phyloP scores from a whole-genome alignment of 2,888 invertebrate genomes.

The Malthinus flaveolus region DNA sequence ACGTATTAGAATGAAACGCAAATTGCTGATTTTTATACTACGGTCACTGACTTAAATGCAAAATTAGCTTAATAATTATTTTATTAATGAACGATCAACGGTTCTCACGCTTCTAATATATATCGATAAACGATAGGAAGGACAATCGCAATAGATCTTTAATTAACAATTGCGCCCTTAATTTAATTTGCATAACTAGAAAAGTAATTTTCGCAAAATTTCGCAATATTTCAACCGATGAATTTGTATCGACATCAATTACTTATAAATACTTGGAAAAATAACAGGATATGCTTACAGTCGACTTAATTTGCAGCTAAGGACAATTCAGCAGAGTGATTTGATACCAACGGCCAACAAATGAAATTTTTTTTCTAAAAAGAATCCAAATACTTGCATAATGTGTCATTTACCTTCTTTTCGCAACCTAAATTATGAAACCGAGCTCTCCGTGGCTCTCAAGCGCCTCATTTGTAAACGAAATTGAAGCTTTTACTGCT shows the following conservation, averaged over 20 bases:
- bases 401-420: conserved; percentile 17
- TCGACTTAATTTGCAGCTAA: conserved; percentile 16
- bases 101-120: conserved; percentile 7
- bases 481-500: too few relatives aligned
- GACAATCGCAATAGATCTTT: background rate
- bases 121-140: background rate
- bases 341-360: conserved; percentile 12
- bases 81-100: conserved; percentile 13
- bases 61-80: conserved; percentile 10
- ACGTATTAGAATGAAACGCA: background rate
- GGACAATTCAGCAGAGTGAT: conserved; percentile 10
- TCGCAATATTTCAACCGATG: background rate
- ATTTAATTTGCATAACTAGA: background rate
- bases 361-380: too few relatives aligned
- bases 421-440: background rate
- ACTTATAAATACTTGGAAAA: background rate
- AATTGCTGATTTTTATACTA: conserved; percentile 6
- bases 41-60: conserved; percentile 12
- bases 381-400: too few relatives aligned
- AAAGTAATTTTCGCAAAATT: background rate
- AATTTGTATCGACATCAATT: background rate
- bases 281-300: conserved; percentile 17
- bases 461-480: too few relatives aligned
- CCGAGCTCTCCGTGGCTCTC: too few relatives aligned
- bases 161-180: background rate